Base-by-base conservation (phyloP, 2,113 vertebrate species). In the Manacus vitellinus region DNA sequence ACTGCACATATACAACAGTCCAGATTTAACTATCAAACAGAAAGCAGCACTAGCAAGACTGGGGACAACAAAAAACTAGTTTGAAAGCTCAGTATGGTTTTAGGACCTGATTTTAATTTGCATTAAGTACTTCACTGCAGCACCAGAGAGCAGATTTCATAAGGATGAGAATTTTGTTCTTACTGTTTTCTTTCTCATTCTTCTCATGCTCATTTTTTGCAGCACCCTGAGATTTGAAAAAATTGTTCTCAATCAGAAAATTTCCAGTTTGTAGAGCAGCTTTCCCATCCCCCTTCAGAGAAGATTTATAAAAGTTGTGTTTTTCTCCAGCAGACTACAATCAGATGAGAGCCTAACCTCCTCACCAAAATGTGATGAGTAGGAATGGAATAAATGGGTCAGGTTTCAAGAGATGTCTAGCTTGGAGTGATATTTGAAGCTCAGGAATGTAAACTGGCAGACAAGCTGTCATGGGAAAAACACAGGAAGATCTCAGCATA, bases 391-490 rank as follows among this genome's bases (percentile, higher is more conserved):
- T 71, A 96, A 89, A 84, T 72, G 62, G 77, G 70, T 92, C 70
- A 95, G 52, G 59, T 89, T 95, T 85, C 91, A 89, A 89, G 91
- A 94, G 44, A 47, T 74, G 37, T 86, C 89, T 95, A 77, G 68
- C 80, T 87, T 89, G 55, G 14, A 86, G 73, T 87, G 89, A 58
- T 92, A 87, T 52, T 28, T 87, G 91, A 95, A 89, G 70, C 91
- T 89, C 46, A 91, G 93, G 87, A 94, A 95, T 70, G 58, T 78
- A 94, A 95, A 76, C 70, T 56, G 78, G 39, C 87, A 94, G 84
- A 71, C 73, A 92, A 92, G 73, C 84, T 96, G 89, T 74, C 93
- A 87, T 39, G 65, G 56, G 80, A 95, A n/a, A 92, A 95, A 91
- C 73, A 77, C 9, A 71, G 47, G 52, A 70, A 92, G 52, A 88